Evolutionary conservation across 37 sponge, comb jelly and placozoan genomes (phyloP).

Genomic region (Ianthella basta): DNA sequence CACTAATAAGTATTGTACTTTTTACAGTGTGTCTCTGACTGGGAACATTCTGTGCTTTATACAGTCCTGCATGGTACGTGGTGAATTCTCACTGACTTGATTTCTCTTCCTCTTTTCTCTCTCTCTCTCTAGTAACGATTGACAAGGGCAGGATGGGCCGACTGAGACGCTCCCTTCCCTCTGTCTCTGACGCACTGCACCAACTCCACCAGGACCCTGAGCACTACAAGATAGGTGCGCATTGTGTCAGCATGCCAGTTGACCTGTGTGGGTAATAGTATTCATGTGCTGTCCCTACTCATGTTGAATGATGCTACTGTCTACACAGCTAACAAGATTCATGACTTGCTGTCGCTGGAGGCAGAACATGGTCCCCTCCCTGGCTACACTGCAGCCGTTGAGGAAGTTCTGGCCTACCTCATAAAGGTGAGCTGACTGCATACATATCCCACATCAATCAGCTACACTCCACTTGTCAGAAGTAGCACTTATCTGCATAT

Average conservation of each 20-base stretch:
- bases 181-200: constrained; percentile 13
- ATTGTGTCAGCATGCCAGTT: not conserved
- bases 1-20: no score
- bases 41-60: no score
- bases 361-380: constrained; percentile 42
- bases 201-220: constrained; percentile 34
- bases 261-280: not conserved
- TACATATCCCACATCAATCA: not conserved
- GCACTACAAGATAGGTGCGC: constrained; percentile 32
- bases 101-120: not conserved
- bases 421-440: constrained; percentile 23
- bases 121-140: not conserved
- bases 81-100: no score
- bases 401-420: constrained; percentile 36
- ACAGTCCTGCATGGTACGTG: no score
- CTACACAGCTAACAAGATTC: constrained; percentile 23
- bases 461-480: no score
- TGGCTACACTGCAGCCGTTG: constrained; percentile 30
- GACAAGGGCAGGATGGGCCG: not conserved
- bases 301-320: not conserved
- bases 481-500: no score
- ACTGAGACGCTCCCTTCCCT: constrained; percentile 32
- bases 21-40: no score
- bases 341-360: constrained; percentile 46
- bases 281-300: not conserved